A percentile compares a stretch with the other conserved stretches of the same genome.
phyloP scores from a whole-genome alignment of 2,797 vertebrate genomes.

The Sitta carolinensis region DNA sequence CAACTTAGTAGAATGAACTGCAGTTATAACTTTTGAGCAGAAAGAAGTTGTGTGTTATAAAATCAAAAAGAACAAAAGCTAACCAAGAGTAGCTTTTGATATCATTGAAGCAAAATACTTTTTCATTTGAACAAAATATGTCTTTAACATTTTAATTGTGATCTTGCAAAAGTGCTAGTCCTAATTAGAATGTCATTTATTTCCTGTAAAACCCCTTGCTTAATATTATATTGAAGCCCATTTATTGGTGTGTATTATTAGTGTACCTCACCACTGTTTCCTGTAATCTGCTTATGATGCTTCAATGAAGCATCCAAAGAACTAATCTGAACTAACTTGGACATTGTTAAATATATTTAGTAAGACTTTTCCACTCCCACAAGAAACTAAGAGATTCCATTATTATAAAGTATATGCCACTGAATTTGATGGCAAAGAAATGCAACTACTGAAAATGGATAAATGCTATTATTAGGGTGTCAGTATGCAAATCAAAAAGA shows the following conservation, averaged over 20 bases:
- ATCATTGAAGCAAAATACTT: neutral
- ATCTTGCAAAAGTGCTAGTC: neutral
- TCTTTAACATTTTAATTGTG: neutral
- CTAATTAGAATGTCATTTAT: neutral
- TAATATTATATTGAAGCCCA: neutral
- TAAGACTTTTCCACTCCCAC: fast-evolving
- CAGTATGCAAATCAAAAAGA: neutral
- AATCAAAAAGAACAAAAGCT: neutral
- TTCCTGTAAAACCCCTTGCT: neutral
- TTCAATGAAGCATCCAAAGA: neutral
- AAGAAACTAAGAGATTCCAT: neutral
- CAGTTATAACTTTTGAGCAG: neutral
- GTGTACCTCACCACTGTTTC: neutral
- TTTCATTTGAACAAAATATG: neutral
- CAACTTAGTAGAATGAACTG: neutral
- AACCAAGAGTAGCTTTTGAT: neutral
- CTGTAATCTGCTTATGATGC: neutral
- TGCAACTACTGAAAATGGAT: neutral
- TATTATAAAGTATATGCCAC: neutral
- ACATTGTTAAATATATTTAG: neutral
- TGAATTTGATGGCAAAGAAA: neutral
- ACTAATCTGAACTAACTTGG: neutral
- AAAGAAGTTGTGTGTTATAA: neutral
- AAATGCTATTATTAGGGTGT: neutral
- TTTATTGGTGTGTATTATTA: neutral